Percentiles rank a stretch among this genome's conserved stretches.
Conservation (phyloP, 2,113 vertebrate species). For the Anthoscopus minutus region DNA sequence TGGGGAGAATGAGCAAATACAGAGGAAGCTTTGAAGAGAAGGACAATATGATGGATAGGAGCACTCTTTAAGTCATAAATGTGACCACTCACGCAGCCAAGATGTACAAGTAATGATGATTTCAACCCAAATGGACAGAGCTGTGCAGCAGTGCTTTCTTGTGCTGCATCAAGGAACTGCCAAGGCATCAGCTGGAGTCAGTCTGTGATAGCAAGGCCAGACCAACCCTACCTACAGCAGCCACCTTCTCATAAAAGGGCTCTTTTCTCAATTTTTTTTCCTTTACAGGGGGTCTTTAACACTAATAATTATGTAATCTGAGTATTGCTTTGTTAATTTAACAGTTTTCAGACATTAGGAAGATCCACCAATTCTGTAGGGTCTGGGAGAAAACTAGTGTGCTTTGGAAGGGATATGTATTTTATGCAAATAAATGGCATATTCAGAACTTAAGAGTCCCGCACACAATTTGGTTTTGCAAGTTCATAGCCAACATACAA, state of each 20-base stretch:
- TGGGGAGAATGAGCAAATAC: not conserved
- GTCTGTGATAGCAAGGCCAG: not conserved
- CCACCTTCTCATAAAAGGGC: not conserved
- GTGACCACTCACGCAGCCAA: not conserved
- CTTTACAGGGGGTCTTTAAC: too few species aligned
- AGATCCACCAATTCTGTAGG: not conserved
- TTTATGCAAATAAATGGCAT: not conserved
- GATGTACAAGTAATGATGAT: accelerated
- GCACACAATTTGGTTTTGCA: not conserved
- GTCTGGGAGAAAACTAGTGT: not conserved
- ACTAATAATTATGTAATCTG: not conserved
- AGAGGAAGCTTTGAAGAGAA: not conserved
- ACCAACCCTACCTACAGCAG: not conserved
- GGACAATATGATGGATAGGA: not conserved
- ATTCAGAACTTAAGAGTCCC: not conserved
- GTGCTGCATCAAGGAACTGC: not conserved
- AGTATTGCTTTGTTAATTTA: not conserved
- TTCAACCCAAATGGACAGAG: not conserved
- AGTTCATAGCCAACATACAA: not conserved
- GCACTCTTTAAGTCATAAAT: not conserved
- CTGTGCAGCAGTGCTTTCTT: not conserved
- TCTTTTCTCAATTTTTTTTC: not conserved
- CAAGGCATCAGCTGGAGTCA: not conserved
- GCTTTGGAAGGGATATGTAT: not conserved
- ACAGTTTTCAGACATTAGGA: not conserved